phyloP scores from a whole-genome alignment of 2,888 invertebrate species.

The Pandemis corylana region DNA sequence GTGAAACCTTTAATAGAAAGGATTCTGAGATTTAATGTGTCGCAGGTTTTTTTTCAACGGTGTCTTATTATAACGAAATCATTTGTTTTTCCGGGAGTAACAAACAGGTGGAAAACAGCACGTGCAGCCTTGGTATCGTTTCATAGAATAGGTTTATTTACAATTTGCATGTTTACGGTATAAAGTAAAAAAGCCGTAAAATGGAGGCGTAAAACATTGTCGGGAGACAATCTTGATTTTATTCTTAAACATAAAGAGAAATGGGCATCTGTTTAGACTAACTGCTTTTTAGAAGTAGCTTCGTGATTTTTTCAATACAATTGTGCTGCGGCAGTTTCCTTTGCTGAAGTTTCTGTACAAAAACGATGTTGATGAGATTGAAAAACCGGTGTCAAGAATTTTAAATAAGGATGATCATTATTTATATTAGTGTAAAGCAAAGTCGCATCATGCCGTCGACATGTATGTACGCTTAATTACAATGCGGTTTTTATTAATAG shows the following conservation, averaged over 20 bases:
- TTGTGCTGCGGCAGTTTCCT: neutral
- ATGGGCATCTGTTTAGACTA: slow-evolving; percentile 16
- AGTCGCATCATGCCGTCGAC: no score
- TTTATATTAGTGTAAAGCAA: no score
- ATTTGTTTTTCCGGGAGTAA: slow-evolving; percentile 2
- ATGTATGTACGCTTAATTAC: no score
- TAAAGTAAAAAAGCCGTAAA: slow-evolving; percentile 44
- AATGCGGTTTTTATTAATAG: no score
- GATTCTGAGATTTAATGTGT: neutral
- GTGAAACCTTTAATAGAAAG: neutral
- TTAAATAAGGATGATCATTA: no score
- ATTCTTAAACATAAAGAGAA: slow-evolving; percentile 30
- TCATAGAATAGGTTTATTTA: slow-evolving; percentile 22
- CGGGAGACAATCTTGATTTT: slow-evolving; percentile 24
- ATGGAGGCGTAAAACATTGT: slow-evolving; percentile 37
- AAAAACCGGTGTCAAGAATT: no score
- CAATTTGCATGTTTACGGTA: slow-evolving; percentile 41
- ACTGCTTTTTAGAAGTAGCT: neutral
- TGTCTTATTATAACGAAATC: slow-evolving; percentile 2
- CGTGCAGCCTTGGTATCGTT: slow-evolving; percentile 4
- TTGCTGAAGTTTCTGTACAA: no score
- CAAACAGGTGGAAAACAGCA: slow-evolving; percentile 10
- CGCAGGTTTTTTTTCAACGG: slow-evolving; percentile 3
- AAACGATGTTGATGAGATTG: no score
- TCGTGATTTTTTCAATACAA: neutral